Evolutionary conservation across 2,888 invertebrate species (phyloP), one percentile per base, ranked within the genome.

Genomic region (Plutella xylostella): DNA sequence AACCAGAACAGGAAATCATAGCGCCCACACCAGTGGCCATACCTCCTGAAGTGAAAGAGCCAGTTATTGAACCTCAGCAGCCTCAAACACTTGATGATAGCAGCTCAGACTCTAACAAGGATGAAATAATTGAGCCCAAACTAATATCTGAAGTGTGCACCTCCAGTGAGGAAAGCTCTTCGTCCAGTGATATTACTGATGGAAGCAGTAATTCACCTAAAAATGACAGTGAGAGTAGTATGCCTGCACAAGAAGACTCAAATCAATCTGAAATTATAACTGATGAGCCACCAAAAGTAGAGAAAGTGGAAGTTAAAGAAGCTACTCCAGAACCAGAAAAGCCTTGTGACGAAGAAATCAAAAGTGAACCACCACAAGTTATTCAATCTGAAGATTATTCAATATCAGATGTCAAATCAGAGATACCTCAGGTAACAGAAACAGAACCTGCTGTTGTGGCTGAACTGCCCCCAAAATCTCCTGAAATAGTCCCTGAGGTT

Each of bases 201-300:
- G 73, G 73, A 1, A 82, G 76, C 48, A 80, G 82, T 49, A 77
- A 73, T 51, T 83, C 84, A 9, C 80, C 84, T 3, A 82, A 78
- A 55, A 54, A 65, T 35, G 72, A 58, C n/a, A 50, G 58, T 58
- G 68, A 75, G 48, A 57, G 58, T 25, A 65, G 64, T 11, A 59
- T 64, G 46, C 73, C 72, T 46, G 53, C 59, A 11, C 65, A 66
- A 21, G 70, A 72, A 43, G 74, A 75, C 44, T 65, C 66, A 3
- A 69, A 55, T 48, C 68, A 62, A 33, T 60, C 62, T 21, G 64
- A 65, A 19, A 50, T 53, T 17, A 59, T 52, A 45, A 50, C 61
- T 43, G 60, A 66, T 45, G 51, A 56, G 45, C 45, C 53, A 37
- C 50, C 50, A 46, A 55, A 55, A 42, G 55, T 58, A 42, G 49